Evolutionary conservation across 2,797 vertebrate genomes (phyloP).

Genomic region (Paguma larvata): DNA sequence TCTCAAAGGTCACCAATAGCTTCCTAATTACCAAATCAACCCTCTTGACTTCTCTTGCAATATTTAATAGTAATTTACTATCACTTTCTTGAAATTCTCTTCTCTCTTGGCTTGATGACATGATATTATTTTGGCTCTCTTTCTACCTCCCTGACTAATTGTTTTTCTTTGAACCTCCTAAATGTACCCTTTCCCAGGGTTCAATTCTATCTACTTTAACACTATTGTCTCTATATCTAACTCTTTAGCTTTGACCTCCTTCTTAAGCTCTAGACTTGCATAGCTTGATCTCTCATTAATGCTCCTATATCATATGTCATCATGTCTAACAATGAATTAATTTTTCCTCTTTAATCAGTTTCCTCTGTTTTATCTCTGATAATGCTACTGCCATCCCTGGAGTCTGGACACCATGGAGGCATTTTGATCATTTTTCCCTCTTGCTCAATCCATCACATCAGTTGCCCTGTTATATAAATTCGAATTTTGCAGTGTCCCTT

Average conservation of each 20-base stretch:
- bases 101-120: background rate
- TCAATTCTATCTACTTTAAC: background rate
- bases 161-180: background rate
- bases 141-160: conserved; percentile 24
- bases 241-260: conserved; percentile 1
- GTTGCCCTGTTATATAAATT: conserved; percentile 3
- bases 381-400: background rate
- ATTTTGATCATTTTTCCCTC: conserved; percentile 24
- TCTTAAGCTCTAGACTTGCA: conserved; percentile 44
- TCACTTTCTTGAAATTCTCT: conserved; percentile 48
- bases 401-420: background rate
- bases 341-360: conserved; percentile 19
- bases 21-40: conserved; percentile 56
- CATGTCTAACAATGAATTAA: conserved; percentile 44
- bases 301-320: background rate
- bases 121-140: conserved; percentile 54
- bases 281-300: conserved; percentile 32
- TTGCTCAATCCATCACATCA: background rate
- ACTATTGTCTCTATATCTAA: background rate
- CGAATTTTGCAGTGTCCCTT: background rate
- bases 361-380: conserved; percentile 5
- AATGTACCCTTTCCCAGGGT: background rate
- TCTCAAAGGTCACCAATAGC: conserved; percentile 5
- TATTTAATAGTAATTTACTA: conserved; percentile 43
- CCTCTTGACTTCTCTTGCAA: conserved; percentile 43